Evolutionary conservation across 64 coral and sea anemone genomes (phyloP), one percentile per base, ranked within the genome.

Genomic region (Anthopleura sola): DNA sequence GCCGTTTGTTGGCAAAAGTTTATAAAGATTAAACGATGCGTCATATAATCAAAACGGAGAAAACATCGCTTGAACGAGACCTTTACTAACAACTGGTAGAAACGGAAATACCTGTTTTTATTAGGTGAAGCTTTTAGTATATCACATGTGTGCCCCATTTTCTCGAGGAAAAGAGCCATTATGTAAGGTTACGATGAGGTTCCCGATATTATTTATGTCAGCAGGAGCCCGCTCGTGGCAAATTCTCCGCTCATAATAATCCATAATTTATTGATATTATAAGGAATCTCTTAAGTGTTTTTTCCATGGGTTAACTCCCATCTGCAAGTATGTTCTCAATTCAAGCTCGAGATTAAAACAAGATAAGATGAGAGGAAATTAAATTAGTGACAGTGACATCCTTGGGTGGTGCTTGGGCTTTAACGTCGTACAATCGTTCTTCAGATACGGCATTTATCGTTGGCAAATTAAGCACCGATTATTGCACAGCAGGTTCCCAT

Each of bases 381-480:
- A 0, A 71, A 31, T 71, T 34, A 71, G 28, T 71, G 50, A 53
- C 14, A 71, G 66, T 71, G 3, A 11, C 15, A 39, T 47, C 51
- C 56, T 83, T 53, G n/a, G 79, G 87, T 74, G 82, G 60, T 74
- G 54, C 54, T 69, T 90, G 40, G 40, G 87, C 39, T 90, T 83
- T 84, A 78, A 78, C 60, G 78, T 75, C 60, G 78, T 75, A 68
- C 33, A 75, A 88, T 87, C 55, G 78, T 55, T 85, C 64, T 84
- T 78, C 75, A 88, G 87, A 88, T 60, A 26, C 47, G 56, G 84
- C 71, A 90, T 75, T 94, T 88, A 90, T 82, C 93, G 60, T 54
- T 66, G 62, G 69, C 88, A 94, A 94, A 94, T 94, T 94, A 94
- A 88, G 87, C 90, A 86, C 74, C 93, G 90, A 94, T 94, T 91